A percentile compares a stretch with the other conserved stretches of the same genome.
Conservation (phyloP, 2,888 invertebrate genomes). For the Eudemis profundana region DNA sequence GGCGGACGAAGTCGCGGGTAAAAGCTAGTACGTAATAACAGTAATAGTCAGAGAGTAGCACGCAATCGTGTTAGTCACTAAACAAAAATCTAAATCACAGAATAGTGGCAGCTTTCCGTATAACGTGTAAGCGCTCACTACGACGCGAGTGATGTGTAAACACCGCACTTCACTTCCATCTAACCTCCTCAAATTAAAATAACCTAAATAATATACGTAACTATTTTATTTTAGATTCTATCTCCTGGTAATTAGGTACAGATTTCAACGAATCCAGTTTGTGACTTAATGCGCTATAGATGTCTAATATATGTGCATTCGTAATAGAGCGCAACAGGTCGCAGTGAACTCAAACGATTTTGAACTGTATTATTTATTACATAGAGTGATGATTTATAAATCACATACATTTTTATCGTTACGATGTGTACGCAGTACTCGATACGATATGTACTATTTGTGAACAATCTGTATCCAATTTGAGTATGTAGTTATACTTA, state of each 20-base stretch:
- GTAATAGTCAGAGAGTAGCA: too few relatives aligned
- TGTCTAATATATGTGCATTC: conserved; percentile 1
- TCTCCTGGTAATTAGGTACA: background rate
- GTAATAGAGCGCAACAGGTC: conserved; percentile 23
- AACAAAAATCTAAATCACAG: conserved; percentile 12
- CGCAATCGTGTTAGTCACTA: too few relatives aligned
- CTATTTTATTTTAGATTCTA: background rate
- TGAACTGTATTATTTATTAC: background rate
- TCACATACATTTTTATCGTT: too few relatives aligned
- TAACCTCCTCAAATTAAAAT: background rate
- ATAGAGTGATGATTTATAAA: too few relatives aligned
- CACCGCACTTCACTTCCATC: background rate
- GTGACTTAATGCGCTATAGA: background rate
- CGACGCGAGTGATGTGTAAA: conserved; percentile 5
- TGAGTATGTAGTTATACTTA: too few relatives aligned
- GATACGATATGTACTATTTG: too few relatives aligned
- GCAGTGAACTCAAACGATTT: background rate
- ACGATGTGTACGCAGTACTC: too few relatives aligned
- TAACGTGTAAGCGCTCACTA: background rate
- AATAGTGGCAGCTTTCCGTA: conserved; percentile 2
- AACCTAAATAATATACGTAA: background rate
- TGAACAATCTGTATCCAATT: too few relatives aligned
- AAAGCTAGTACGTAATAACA: too few relatives aligned
- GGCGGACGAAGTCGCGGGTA: too few relatives aligned
- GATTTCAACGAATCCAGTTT: background rate